These are phyloP conservation scores for Drosophila obscura DNA, from an alignment of 1,140 invertebrate species.

Conservation along the genomic window DNA sequence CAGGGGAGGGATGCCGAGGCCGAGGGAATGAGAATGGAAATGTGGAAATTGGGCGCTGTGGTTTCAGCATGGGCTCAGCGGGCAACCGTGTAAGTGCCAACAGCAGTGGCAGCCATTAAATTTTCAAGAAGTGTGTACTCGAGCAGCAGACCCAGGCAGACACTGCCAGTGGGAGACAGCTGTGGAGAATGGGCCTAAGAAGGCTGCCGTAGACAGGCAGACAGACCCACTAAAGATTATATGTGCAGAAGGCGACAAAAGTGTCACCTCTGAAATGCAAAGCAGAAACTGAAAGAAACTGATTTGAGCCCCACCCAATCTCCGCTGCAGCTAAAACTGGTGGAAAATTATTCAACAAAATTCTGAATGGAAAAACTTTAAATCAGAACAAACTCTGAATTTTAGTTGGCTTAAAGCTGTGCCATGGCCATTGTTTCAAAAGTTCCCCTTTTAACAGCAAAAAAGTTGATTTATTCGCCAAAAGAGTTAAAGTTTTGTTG, in stretches of 20 bases:
- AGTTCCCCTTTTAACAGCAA: conserved; percentile 9
- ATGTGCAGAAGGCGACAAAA: conserved; percentile 53
- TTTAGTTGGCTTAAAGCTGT: conserved; percentile 10
- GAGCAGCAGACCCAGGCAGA: conserved; percentile 43
- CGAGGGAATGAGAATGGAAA: neutral
- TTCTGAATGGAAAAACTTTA: too few species aligned
- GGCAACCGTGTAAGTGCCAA: conserved; percentile 52
- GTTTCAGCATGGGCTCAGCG: neutral
- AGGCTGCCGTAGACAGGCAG: conserved; percentile 4
- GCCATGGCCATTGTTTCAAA: neutral
- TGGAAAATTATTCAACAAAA: too few species aligned
- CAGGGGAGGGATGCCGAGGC: neutral
- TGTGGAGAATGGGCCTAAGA: neutral
- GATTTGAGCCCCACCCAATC: neutral
- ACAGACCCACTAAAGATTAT: conserved; percentile 49
- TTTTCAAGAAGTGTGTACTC: conserved; percentile 69
- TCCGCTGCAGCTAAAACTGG: too few species aligned
- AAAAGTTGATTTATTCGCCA: conserved; percentile 15
- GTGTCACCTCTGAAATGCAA: conserved; percentile 33
- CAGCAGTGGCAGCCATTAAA: conserved; percentile 74
- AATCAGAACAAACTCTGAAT: conserved; percentile 4
- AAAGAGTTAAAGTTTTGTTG: conserved; percentile 15
- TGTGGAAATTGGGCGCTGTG: conserved; percentile 23
- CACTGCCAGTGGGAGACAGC: conserved; percentile 21
- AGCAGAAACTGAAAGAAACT: neutral